Evolutionary conservation across 2,113 vertebrate genomes (phyloP).

Genomic region (Raja brachyura): DNA sequence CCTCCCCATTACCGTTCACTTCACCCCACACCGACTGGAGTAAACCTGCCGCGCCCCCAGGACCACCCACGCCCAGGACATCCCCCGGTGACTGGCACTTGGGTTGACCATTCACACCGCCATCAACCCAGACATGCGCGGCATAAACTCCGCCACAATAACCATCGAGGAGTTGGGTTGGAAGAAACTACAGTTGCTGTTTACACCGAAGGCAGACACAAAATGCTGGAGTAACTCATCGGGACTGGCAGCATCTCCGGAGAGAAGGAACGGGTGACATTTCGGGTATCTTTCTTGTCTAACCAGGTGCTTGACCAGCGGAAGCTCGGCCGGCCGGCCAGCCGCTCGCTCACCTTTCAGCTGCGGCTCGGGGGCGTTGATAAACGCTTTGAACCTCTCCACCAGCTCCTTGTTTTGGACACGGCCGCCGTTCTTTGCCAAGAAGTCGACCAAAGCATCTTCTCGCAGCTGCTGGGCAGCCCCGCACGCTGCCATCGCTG

Average conservation of each 20-base stretch:
- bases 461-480: slow-evolving; percentile 52
- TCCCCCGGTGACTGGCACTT: background rate
- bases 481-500: background rate
- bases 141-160: background rate
- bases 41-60: background rate
- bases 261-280: too few species aligned
- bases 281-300: too few species aligned
- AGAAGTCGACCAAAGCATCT: slow-evolving; percentile 60
- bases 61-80: background rate
- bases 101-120: background rate
- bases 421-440: slow-evolving; percentile 55
- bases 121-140: background rate
- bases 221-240: too few species aligned
- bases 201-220: too few species aligned
- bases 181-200: too few species aligned
- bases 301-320: background rate
- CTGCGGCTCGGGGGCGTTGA: slow-evolving; percentile 27
- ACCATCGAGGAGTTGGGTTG: background rate
- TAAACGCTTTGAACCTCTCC: slow-evolving; percentile 50
- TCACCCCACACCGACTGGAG: background rate
- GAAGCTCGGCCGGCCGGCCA: slow-evolving; percentile 44
- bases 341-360: slow-evolving; percentile 42
- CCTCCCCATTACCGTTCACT: background rate
- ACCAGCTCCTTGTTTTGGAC: slow-evolving; percentile 61
- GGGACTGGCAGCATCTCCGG: too few species aligned